Evolutionary conservation across 2,113 vertebrate species (phyloP).

Genomic region (Oostethus manadensis): DNA sequence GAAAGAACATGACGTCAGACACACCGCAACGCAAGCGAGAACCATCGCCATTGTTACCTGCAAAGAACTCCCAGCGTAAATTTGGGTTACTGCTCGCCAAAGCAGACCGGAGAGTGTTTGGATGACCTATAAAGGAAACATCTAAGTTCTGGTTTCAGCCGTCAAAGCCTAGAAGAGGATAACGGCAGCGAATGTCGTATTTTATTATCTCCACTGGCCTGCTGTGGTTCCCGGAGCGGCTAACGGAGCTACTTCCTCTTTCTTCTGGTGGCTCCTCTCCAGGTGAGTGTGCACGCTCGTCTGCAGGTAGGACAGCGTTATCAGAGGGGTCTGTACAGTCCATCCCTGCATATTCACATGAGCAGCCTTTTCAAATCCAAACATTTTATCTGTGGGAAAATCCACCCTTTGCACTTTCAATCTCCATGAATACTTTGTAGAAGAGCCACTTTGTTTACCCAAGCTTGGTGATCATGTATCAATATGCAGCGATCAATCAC

Average conservation of each 20-base stretch:
- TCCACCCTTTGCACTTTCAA: no score
- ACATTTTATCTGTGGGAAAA: no score
- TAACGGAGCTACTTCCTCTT: constrained; percentile 13
- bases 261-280: constrained; percentile 10
- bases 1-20: not conserved
- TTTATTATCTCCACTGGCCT: not conserved
- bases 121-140: constrained; percentile 53
- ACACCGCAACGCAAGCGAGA: not conserved
- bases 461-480: no score
- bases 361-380: no score
- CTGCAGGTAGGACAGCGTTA: constrained; percentile 21
- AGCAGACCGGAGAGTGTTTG: constrained; percentile 68
- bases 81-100: constrained; percentile 83
- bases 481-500: no score
- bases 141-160: no score
- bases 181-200: not conserved
- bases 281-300: constrained; percentile 7
- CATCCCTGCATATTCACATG: no score
- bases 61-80: constrained; percentile 89
- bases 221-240: not conserved
- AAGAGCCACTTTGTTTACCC: no score
- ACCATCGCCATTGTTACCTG: constrained; percentile 77
- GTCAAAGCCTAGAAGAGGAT: no score
- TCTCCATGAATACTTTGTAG: no score
- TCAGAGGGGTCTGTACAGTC: not conserved